These are phyloP conservation scores for Drosophila leontia DNA, from an alignment of 1,140 invertebrate species.

Conservation along the genomic window DNA sequence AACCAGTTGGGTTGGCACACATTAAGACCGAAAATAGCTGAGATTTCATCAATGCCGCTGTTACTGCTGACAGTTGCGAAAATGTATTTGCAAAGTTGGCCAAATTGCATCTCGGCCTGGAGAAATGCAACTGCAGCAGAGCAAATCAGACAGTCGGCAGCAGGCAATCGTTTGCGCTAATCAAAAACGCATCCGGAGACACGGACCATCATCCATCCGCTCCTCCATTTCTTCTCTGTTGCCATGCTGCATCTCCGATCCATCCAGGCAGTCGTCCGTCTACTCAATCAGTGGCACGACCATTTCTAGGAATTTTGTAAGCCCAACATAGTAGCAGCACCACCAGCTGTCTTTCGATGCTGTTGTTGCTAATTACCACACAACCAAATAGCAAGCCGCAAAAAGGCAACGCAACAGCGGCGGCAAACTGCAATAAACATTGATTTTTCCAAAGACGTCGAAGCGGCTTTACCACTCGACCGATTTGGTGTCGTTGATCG, in stretches of 20 bases:
- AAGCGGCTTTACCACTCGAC: slow-evolving; percentile 31
- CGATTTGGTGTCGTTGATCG: slow-evolving; percentile 26
- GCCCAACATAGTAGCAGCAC: slow-evolving; percentile 15
- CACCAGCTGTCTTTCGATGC: slow-evolving; percentile 5
- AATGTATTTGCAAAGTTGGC: slow-evolving; percentile 23
- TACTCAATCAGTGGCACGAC: slow-evolving; percentile 26
- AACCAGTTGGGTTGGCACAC: slow-evolving; percentile 44
- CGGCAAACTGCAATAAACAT: slow-evolving; percentile 37
- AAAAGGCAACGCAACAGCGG: slow-evolving; percentile 33
- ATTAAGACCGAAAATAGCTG: slow-evolving; percentile 31
- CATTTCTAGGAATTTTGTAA: slow-evolving; percentile 46
- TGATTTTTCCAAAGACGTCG: slow-evolving; percentile 52
- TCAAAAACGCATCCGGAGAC: slow-evolving; percentile 50
- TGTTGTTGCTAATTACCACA: slow-evolving; percentile 51
- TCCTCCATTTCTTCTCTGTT: not conserved
- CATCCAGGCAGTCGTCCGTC: slow-evolving; percentile 15
- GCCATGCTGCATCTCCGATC: slow-evolving; percentile 10
- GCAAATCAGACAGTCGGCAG: not conserved
- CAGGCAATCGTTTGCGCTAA: slow-evolving; percentile 29
- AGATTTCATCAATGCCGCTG: slow-evolving; percentile 30
- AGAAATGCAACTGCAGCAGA: slow-evolving; percentile 12
- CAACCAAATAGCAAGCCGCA: slow-evolving; percentile 29
- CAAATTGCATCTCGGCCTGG: slow-evolving; percentile 22
- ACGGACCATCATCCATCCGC: slow-evolving; percentile 22
- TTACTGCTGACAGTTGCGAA: slow-evolving; percentile 31